A percentile compares a stretch with the other conserved stretches of the same genome.
These are phyloP conservation scores for Caloenas nicobarica DNA, from an alignment of 2,113 vertebrate genomes.

Conservation along the genomic window DNA sequence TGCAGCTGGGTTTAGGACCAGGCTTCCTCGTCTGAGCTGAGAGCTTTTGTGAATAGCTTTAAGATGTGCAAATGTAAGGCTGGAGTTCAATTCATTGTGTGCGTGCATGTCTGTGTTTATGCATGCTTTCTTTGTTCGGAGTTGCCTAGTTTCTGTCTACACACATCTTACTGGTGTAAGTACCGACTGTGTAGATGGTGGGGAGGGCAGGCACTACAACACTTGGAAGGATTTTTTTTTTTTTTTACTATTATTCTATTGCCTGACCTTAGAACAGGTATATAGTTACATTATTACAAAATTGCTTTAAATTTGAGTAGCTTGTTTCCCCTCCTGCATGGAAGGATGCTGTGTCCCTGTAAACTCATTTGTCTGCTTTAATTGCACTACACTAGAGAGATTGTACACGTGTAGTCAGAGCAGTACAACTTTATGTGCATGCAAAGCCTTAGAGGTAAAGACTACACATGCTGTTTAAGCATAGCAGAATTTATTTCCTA, in stretches of 20 bases:
- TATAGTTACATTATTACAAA: background rate
- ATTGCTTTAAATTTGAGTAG: background rate
- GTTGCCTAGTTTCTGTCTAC: background rate
- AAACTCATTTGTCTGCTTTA: background rate
- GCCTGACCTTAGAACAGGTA: background rate
- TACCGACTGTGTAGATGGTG: background rate
- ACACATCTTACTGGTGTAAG: background rate
- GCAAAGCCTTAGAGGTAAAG: background rate
- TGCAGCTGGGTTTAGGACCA: background rate
- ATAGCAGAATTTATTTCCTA: background rate
- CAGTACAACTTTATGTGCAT: background rate
- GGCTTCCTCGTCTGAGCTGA: background rate
- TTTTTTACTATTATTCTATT: background rate
- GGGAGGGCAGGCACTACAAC: background rate
- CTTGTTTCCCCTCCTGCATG: background rate
- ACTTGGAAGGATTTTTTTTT: background rate
- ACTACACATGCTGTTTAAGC: accelerated
- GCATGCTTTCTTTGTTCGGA: background rate
- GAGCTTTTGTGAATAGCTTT: background rate
- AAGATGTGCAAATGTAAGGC: background rate
- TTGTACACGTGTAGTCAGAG: accelerated
- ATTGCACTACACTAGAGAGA: background rate
- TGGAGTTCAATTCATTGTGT: background rate
- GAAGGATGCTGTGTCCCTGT: background rate
- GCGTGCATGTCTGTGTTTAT: background rate